Base-by-base conservation (phyloP, 2,797 vertebrate species). In the Sebastes taczanowskii region DNA sequence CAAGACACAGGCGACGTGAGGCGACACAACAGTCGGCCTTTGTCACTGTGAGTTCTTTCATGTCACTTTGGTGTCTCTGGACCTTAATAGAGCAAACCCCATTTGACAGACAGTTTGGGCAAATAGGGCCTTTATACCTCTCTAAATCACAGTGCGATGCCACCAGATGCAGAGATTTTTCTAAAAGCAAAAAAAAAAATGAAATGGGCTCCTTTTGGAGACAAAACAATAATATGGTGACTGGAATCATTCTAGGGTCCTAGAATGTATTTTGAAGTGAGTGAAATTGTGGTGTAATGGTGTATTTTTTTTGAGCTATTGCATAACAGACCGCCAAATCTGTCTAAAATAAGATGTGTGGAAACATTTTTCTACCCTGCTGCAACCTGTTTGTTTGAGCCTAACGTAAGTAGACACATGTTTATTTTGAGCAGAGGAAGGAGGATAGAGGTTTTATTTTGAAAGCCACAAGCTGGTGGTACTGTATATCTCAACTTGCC, bases 341-440 rank as follows among this genome's bases (percentile, higher is more conserved):
- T 74, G 55, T 63, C 55, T 49, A 30, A 69, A 82, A 23, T 16
- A 10, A 60, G 27, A 58, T 55, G 7, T 62, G 29, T 27, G 29
- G 34, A 67, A 34, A 56, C 9, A 1, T 32, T 74, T 74, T 74
- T 73, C 16, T 14, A 4, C 46, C 14, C 14, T 2, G 52, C 25
- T 64, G 20, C 68, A 58, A 8, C 42, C 27, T 62, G 42, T 46
- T 77, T 7, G 75, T 88, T 62, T 80, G 27, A 82, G 22, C 27
- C 25, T 22, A 53, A 62, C 16, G 6, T 55, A 52, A 64, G 29
- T 16, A 25, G 61, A 73, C 75, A 9, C 23, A 9, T 25, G 7
- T 69, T 66, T 70, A 22, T 55, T 6, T 74, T 29, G n/a, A 20
- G n/a, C n/a, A 35, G 30, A 56, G 29, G 42, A 30, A n/a, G 38